These are phyloP conservation scores for Bagarius yarrelli DNA, from an alignment of 2,113 vertebrate species.

Conservation along the genomic window DNA sequence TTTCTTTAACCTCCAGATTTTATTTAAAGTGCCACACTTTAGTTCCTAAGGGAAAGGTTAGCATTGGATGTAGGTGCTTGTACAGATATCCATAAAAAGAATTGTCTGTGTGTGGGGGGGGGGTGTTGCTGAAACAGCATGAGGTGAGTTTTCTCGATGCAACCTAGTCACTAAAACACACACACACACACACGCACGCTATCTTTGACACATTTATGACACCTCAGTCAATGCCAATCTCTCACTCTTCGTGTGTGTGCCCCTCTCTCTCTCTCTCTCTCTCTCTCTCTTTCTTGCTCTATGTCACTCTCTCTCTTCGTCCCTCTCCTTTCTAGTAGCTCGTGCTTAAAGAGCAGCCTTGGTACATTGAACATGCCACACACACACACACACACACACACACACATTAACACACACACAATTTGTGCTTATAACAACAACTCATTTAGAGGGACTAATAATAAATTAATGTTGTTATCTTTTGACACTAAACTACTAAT, in stretches of 20 bases:
- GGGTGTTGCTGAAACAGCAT: conserved; percentile 20
- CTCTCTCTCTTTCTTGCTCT: background rate
- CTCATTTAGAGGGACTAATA: background rate
- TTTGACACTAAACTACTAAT: background rate
- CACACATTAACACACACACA: background rate
- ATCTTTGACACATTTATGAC: conserved; percentile 3
- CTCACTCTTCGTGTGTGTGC: too few relatives aligned
- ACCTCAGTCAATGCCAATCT: background rate
- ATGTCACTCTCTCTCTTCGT: too few relatives aligned
- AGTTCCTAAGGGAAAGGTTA: background rate
- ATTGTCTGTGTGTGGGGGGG: background rate
- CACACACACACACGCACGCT: background rate
- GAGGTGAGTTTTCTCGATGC: background rate
- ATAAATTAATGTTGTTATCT: background rate
- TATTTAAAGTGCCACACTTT: background rate
- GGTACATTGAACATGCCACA: background rate
- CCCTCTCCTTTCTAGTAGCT: too few relatives aligned
- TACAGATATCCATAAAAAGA: background rate
- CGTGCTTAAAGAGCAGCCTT: background rate
- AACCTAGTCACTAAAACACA: background rate
- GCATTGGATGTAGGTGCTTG: background rate
- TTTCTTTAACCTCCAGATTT: too few relatives aligned
- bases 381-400: background rate
- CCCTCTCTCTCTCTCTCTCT: background rate
- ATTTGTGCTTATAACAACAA: background rate